Base-by-base conservation (phyloP, 2,888 invertebrate species). In the Bombylius major region DNA sequence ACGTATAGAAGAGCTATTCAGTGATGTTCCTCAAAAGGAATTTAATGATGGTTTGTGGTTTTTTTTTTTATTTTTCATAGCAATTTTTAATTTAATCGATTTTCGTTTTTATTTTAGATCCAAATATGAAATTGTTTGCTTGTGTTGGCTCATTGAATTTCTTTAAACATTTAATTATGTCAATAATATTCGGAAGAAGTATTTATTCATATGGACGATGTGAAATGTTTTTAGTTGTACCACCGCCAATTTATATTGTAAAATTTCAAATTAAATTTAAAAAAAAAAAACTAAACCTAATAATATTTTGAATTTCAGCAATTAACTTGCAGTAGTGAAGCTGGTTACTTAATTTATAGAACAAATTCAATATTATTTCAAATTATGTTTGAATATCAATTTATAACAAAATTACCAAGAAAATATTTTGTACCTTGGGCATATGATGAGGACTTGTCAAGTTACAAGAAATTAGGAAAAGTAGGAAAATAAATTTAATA, bases 371-470 rank as follows among this genome's bases (percentile, higher is more conserved):
- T 86, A 34, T 67, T 88, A 32, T 86, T 86, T 65, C 82, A 86
- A 71, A 69, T 82, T 49, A 73, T 89, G 44, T 88, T 88, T 68
- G 78, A 85, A 62, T 77, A 73, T 63, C 75, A 81, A 65, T 67
- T 82, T 23, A 68, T 89, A 13, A 77, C 78, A 5, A 79, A 77
- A 67, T 72, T 85, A 58, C 81, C 84, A 0, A 78, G 81, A 59
- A 75, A 79, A n/a, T 78, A 81, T 51, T 87, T 83, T 69, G 64
- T 86, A 51, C 89, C 89, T 1, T 82, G 82, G 80, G 77, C 78
- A 61, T 66, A 65, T 31, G 69, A 23, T 2, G 23, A 23, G 3
- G 23, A 23, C 23, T 23, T 23, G 3, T 23, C 23, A 23, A 23
- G 23, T 23, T 23, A 23, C 23, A 23, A 70, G 59, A 36, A 12